phyloP scores from a whole-genome alignment of 2,888 invertebrate genomes.

The Salticus scenicus region DNA sequence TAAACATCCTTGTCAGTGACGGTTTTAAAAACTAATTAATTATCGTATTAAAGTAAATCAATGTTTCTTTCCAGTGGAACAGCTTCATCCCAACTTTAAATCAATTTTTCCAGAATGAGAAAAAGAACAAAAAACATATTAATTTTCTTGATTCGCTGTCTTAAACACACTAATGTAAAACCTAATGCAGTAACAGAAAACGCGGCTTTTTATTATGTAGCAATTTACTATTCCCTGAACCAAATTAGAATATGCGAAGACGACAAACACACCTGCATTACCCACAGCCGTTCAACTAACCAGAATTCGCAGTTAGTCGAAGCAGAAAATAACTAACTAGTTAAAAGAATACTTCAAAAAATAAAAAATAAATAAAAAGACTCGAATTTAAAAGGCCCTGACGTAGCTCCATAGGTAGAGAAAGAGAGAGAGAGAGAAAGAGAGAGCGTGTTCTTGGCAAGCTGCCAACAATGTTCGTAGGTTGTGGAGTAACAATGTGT shows the following conservation, averaged over 20 bases:
- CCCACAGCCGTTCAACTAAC: background rate
- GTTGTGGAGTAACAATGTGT: slow-evolving; percentile 14
- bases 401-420: background rate
- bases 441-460: background rate
- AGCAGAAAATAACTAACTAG: slow-evolving; percentile 17
- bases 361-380: slow-evolving; percentile 6
- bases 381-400: slow-evolving; percentile 9
- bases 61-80: background rate
- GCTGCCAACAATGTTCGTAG: background rate
- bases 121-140: too few species aligned
- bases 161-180: background rate
- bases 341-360: background rate
- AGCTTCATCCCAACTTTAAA: background rate
- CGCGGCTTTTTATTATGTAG: background rate
- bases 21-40: background rate
- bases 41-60: background rate
- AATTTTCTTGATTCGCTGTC: background rate
- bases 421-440: background rate
- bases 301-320: slow-evolving; percentile 14
- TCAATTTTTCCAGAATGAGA: too few species aligned
- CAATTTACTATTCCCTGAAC: background rate
- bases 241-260: background rate
- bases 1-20: background rate
- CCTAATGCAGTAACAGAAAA: background rate
- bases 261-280: slow-evolving; percentile 17